Percentiles rank a stretch among this genome's conserved stretches.
Conservation (phyloP, 2,113 vertebrate species). For the Tichodroma muraria region DNA sequence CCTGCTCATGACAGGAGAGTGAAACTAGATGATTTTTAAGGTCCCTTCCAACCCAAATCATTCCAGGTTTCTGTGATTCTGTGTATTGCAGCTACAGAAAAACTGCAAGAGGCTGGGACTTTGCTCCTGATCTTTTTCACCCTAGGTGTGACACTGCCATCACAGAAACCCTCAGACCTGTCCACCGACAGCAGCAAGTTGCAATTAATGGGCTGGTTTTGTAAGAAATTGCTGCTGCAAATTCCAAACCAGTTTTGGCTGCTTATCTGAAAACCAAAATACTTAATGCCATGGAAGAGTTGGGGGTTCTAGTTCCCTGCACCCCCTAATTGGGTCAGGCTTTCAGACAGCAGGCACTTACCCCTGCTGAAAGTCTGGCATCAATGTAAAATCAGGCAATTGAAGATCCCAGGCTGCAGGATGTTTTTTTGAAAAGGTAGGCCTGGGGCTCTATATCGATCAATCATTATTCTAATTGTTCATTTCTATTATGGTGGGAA, state of each 20-base stretch:
- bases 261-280: not conserved
- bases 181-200: not conserved
- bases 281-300: not conserved
- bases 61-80: not conserved
- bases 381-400: not conserved
- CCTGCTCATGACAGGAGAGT: not conserved
- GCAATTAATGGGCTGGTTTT: not conserved
- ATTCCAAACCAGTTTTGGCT: not conserved
- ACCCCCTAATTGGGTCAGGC: not conserved
- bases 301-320: not conserved
- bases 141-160: not conserved
- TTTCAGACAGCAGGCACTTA: not conserved
- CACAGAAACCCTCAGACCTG: not conserved
- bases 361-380: not conserved
- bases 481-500: constrained; percentile 53
- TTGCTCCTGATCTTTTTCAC: not conserved
- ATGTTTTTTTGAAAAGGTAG: not conserved
- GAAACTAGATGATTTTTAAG: not conserved
- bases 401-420: not conserved
- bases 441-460: not conserved
- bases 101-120: not conserved
- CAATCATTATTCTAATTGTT: constrained; percentile 62
- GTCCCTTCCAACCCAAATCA: not conserved
- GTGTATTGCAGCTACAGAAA: not conserved
- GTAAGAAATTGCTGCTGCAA: not conserved